Base-by-base conservation (phyloP, 2,113 vertebrate species). In the Cyrtonyx montezumae region DNA sequence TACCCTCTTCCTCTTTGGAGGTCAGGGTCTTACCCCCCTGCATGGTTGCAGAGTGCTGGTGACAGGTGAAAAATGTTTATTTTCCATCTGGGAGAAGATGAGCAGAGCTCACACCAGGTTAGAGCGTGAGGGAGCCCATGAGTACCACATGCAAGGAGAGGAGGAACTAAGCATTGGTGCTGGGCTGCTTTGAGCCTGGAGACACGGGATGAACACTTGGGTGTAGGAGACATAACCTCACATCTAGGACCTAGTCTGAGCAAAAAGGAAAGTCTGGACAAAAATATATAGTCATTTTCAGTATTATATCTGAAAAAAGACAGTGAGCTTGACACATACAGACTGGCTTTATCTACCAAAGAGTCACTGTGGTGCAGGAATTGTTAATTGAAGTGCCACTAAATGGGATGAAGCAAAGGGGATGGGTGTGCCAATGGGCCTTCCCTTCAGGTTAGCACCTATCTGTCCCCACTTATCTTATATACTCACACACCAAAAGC, bases 121-220 rank as follows among this genome's bases (percentile, higher is more conserved):
- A 74, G n/a, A 4, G 12, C 20, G 11, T 12, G 37, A 32, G 5
- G 51, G 15, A 77, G 5, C 49, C 23, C 5, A 1, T 26, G 15
- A 19, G 22, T 30, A 71, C 3, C 15, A 36, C 42, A 23, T 42
- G 17, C 5, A 0, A 0, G 49, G 34, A 58, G 13, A 78, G 25
- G 15, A 30, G 15, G 36, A 67, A 19, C 7, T 6, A 20, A 42
- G 46, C 1, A 5, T 34, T 63, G 22, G 13, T 37, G 25, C 15
- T 1, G 2, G 48, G 13, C 36, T 49, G 34, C 34, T n/a, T 30
- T 48, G 8, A 76, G 23, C n/a, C 43, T 2, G 1, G 48, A 53
- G 48, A 11, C 43, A 25, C 0, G 1, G 14, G 6, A 46, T 81
- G 15, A 63, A 34, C 21, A 13, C 34, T 19, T 19, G 19, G 19